These are phyloP conservation scores for Callionymus lyra DNA, from an alignment of 2,113 vertebrate genomes.

Conservation along the genomic window DNA sequence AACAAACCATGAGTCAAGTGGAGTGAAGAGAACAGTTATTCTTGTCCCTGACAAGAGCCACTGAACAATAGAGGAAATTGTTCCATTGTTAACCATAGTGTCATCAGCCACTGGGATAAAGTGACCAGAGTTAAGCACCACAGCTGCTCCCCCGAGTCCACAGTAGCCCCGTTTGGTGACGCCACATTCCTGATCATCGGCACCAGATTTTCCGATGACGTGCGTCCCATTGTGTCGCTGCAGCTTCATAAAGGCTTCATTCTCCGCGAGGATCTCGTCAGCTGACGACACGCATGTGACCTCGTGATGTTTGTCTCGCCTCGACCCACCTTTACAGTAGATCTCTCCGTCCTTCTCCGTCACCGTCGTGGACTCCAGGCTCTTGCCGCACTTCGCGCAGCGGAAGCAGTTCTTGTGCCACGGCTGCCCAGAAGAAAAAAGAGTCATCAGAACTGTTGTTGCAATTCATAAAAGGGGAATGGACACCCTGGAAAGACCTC, in stretches of 20 bases:
- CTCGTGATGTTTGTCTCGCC: no score
- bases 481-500: background rate
- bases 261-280: no score
- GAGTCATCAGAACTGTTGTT: background rate
- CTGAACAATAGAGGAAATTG: no score
- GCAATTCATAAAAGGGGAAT: background rate
- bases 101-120: no score
- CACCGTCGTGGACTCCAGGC: conserved; percentile 91
- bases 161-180: background rate
- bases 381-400: conserved; percentile 93
- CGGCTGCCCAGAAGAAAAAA: conserved; percentile 62
- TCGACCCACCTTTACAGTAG: conserved; percentile 86
- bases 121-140: no score
- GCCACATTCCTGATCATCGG: conserved; percentile 29
- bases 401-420: conserved; percentile 98
- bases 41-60: no score
- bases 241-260: no score
- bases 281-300: no score
- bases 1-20: no score
- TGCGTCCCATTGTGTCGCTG: background rate
- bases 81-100: no score
- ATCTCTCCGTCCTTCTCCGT: conserved; percentile 96
- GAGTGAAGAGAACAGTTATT: no score
- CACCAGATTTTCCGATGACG: conserved; percentile 6
- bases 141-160: no score